Evolutionary conservation across 2,113 vertebrate species (phyloP), one percentile per base, ranked within the genome.

Genomic region (Neolamprologus devosi): DNA sequence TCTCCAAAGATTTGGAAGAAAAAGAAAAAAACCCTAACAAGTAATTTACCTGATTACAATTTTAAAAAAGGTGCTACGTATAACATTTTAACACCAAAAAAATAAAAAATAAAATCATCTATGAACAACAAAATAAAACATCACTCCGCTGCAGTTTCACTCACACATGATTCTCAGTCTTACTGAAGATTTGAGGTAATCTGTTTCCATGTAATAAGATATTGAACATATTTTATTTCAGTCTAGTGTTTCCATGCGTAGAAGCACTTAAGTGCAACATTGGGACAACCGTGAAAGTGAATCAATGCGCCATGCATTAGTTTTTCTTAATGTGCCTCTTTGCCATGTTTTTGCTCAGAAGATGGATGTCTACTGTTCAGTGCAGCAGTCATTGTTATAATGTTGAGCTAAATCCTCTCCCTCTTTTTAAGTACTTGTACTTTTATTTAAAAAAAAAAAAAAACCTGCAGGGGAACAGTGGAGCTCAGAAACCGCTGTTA

Each of bases 41-140:
- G 28, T 37, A 26, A 88, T 91, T 90, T 91, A 91, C 55, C 89
- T 89, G 82, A 88, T 90, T 23, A 81, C 35, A 84, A 47, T 14
- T 85, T 80, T 65, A 7, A 49, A 78, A 79, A 80, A 81, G 89
- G 83, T 87, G 84, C 85, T 79, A 85, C n/a, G 35, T 81, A 30
- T 55, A 81, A 37, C 55, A 88, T 82, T 92, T 93, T 33, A 91
- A 87, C 88, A 91, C 83, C 45, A 70, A 70, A 40, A 42, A 23
- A 9, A 4, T 2, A 1, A 14, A 23, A 23, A 68, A 6, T 16
- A 42, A n/a, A 84, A 13, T 21, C 14, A 68, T 35, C 58, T 78
- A 65, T 33, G 11, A 90, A 83, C 83, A 58, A 81, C 28, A 37
- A 53, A 55, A 12, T 21, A 37, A 53, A 70, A 23, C 47, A 30